Percentiles rank a stretch among this genome's conserved stretches.
These are phyloP conservation scores for Drosophila littoralis DNA, from an alignment of 1,140 invertebrate species.

Conservation along the genomic window DNA sequence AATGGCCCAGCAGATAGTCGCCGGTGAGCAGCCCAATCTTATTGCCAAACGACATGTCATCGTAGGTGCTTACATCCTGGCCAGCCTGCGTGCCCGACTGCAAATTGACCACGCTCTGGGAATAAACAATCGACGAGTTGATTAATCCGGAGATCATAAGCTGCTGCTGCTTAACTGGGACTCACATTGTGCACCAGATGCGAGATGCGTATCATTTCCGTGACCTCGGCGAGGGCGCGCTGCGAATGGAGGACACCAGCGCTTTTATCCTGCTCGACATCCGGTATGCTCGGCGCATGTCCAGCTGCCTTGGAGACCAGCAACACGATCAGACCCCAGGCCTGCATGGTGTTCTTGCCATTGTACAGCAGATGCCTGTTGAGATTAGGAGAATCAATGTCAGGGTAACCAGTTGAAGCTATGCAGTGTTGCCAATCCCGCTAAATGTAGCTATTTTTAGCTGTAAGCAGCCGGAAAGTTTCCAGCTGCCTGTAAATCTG, in stretches of 20 bases:
- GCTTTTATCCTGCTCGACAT: conserved; percentile 93
- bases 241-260: conserved; percentile 93
- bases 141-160: not conserved
- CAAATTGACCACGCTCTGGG: conserved; percentile 91
- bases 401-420: no score
- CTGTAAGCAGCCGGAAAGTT: no score
- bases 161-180: not conserved
- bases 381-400: not conserved
- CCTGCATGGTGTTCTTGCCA: conserved; percentile 96
- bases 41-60: conserved; percentile 96
- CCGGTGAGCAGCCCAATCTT: conserved; percentile 97
- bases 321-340: conserved; percentile 95
- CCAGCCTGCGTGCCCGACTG: conserved; percentile 86
- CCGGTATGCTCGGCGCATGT: conserved; percentile 89
- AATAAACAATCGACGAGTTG: not conserved
- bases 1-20: conserved; percentile 96
- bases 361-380: conserved; percentile 85
- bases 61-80: conserved; percentile 85
- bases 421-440: no score
- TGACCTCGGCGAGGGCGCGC: conserved; percentile 95
- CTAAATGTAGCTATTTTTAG: no score
- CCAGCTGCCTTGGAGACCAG: conserved; percentile 96
- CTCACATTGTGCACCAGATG: conserved; percentile 95
- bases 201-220: conserved; percentile 99
- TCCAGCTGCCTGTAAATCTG: no score